Evolutionary conservation across 2,888 invertebrate species (phyloP).

Genomic region (Oxycera nigricornis): DNA sequence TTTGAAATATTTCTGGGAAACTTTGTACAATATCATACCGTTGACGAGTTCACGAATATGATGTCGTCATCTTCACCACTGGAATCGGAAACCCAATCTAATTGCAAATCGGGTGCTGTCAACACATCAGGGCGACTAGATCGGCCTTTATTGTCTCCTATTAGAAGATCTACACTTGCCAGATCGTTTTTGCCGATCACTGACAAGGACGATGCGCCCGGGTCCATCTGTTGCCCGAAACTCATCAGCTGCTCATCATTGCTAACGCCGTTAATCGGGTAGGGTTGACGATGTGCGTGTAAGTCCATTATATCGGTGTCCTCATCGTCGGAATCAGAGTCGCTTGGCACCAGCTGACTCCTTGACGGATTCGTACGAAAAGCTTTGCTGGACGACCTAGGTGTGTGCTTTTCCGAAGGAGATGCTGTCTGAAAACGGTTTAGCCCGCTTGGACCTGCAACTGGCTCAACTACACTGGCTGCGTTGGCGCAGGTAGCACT

Average conservation of each 20-base stretch:
- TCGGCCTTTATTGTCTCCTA: neutral
- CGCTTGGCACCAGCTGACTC: slow-evolving; percentile 33
- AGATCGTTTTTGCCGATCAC: neutral
- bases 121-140: slow-evolving; percentile 60
- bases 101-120: slow-evolving; percentile 76
- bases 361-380: slow-evolving; percentile 2
- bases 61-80: slow-evolving; percentile 71
- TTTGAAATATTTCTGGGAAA: neutral
- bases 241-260: neutral
- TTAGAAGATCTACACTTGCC: neutral
- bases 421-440: slow-evolving; percentile 37
- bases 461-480: slow-evolving; percentile 41
- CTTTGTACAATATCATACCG: slow-evolving; percentile 21
- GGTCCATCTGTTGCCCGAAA: neutral
- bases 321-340: slow-evolving; percentile 46
- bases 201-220: no score
- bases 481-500: neutral
- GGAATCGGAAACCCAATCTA: slow-evolving; percentile 75
- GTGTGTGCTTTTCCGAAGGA: neutral
- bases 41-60: slow-evolving; percentile 60
- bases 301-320: slow-evolving; percentile 35
- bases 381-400: neutral
- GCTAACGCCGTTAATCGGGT: neutral
- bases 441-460: slow-evolving; percentile 48
- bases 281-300: slow-evolving; percentile 23